A percentile compares a stretch with the other conserved stretches of the same genome.
Conservation (phyloP, 2,888 invertebrate genomes). For the Drosophila parthenogenetica region DNA sequence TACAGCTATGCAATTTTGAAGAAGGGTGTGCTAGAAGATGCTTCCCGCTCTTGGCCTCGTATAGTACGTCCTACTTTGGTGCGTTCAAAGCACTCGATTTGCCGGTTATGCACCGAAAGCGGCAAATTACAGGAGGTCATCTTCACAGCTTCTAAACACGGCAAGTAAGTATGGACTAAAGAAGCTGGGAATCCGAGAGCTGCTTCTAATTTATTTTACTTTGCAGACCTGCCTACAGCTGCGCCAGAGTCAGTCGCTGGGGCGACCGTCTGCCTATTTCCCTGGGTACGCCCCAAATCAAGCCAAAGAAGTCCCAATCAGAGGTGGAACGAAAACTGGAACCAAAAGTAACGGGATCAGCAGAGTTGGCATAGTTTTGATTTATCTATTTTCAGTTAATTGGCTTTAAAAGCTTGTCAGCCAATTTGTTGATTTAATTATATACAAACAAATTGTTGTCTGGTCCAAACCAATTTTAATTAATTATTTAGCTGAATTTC, state of each 20-base stretch:
- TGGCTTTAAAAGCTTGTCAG: conserved; percentile 49
- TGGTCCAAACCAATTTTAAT: too few species aligned
- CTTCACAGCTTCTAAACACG: conserved; percentile 91
- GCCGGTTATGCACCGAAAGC: conserved; percentile 90
- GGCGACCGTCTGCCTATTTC: conserved; percentile 92
- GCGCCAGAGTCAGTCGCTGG: conserved; percentile 91
- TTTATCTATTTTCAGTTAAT: conserved; percentile 31
- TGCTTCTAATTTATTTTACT: not conserved
- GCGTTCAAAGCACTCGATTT: conserved; percentile 90
- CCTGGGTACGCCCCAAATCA: conserved; percentile 73
- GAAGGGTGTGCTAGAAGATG: conserved; percentile 88
- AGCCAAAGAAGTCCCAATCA: conserved; percentile 27
- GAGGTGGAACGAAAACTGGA: not conserved
- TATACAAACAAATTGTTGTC: conserved; percentile 70
- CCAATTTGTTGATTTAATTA: conserved; percentile 68
- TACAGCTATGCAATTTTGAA: conserved; percentile 93
- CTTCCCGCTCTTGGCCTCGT: conserved; percentile 90
- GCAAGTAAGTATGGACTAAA: conserved; percentile 87
- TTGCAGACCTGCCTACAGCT: conserved; percentile 88
- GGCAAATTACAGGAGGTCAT: conserved; percentile 91
- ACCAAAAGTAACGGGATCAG: conserved; percentile 9
- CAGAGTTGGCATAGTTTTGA: conserved; percentile 46
- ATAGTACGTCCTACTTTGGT: conserved; percentile 90
- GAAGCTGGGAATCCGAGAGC: too few species aligned
- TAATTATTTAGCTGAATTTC: conserved; percentile 68